Evolutionary conservation across 2,888 invertebrate genomes (phyloP), one percentile per base, ranked within the genome.

Genomic region (Trichogramma dendrolimi): DNA sequence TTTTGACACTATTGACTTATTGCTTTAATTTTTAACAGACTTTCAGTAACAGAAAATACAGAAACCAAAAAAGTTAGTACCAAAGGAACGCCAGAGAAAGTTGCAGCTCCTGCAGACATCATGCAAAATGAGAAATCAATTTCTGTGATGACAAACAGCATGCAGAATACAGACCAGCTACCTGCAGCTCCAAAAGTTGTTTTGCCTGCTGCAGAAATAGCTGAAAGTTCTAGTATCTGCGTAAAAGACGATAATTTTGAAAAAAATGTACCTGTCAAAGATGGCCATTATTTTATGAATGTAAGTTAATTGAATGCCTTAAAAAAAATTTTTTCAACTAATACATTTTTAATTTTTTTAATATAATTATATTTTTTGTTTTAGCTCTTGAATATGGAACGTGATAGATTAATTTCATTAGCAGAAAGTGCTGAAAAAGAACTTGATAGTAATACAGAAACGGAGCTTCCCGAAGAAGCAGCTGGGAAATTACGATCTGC

Each of bases 401-500:
- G 89, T 59, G 83, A 84, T 68, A 84, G 89, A 71, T 81, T 92
- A 67, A 80, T 91, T 60, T 82, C 82, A 62, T 76, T 90, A 71
- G 88, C 92, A 38, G 86, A 85, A 58, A 87, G 91, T 38, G 86
- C 85, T 50, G 92, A 92, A 71, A 84, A 84, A 65, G 88, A 91
- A 70, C 80, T 91, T 70, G 84, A 85, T 61, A 80, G 69, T 55
- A 72, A 69, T 11, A 70, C 71, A 55, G 70, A 73, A 52, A 70
- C 80, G n/a, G 81, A 83, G 63, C 79, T 89, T 56, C 83, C 86
- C 4, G 94, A 94, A 73, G 94, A 94, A 77, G 86, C 89, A 0
- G 83, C 89, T 62, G 96, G 96, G 0, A 85, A 90, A 71, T 81
- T 97, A 46, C 84, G 95, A 60, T 88, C 95, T 0, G 92, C 95